Evolutionary conservation across 2,797 vertebrate species (phyloP).

Genomic region (Yasuhikotakia modesta): DNA sequence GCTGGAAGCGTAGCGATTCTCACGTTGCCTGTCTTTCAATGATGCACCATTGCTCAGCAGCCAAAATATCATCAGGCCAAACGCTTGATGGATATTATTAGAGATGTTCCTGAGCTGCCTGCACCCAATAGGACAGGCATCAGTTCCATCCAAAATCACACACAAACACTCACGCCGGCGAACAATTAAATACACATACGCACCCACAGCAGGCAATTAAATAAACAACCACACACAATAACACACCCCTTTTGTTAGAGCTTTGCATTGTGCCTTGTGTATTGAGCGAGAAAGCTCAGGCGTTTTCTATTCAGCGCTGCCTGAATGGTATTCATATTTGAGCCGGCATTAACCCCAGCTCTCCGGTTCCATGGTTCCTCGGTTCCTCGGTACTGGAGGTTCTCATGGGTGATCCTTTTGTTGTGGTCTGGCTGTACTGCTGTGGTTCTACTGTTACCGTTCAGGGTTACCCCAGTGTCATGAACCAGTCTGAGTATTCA

Average conservation of each 20-base stretch:
- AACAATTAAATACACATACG: slow-evolving; percentile 29
- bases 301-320: slow-evolving; percentile 39
- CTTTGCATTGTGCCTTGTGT: slow-evolving; percentile 27
- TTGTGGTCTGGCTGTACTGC: slow-evolving; percentile 42
- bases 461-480: slow-evolving; percentile 53
- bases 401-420: slow-evolving; percentile 46
- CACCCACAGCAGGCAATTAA: slow-evolving; percentile 1
- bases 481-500: slow-evolving; percentile 48
- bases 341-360: slow-evolving; percentile 27
- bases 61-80: slow-evolving; percentile 40
- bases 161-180: not conserved
- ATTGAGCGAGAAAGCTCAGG: slow-evolving; percentile 29
- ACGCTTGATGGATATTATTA: slow-evolving; percentile 35
- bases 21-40: slow-evolving; percentile 12
- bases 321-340: slow-evolving; percentile 43
- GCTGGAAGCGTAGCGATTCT: slow-evolving; percentile 4
- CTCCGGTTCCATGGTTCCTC: slow-evolving; percentile 22
- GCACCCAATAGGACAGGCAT: slow-evolving; percentile 16
- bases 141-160: slow-evolving; percentile 16
- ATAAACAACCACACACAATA: slow-evolving; percentile 38
- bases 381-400: slow-evolving; percentile 29
- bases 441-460: slow-evolving; percentile 51
- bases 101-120: slow-evolving; percentile 31
- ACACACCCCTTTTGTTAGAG: slow-evolving; percentile 42
- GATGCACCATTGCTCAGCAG: slow-evolving; percentile 17